Evolutionary conservation across 2,797 vertebrate genomes (phyloP).

Genomic region (Gymnopithys bicolor): DNA sequence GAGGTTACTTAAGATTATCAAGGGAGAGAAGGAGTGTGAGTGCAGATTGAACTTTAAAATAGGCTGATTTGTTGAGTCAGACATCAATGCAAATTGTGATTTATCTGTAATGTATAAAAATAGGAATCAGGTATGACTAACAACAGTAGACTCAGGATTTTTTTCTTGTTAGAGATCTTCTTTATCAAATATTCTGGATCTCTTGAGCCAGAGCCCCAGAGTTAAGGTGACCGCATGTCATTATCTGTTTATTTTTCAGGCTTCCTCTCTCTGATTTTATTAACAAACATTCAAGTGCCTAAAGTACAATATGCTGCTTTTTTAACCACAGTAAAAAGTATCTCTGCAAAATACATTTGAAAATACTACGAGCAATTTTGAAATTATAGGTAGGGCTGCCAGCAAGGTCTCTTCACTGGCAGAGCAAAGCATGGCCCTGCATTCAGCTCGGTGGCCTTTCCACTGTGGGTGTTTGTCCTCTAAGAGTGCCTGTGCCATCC

Average conservation of each 20-base stretch:
- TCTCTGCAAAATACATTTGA: not conserved
- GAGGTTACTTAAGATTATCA: not conserved
- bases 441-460: not conserved
- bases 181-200: not conserved
- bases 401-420: not conserved
- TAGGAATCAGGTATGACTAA: not conserved
- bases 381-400: not conserved
- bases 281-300: constrained; percentile 28
- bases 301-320: not conserved
- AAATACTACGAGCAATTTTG: not conserved
- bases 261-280: constrained; percentile 52
- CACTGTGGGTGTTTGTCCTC: not conserved
- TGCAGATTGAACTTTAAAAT: not conserved
- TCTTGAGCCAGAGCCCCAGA: not conserved
- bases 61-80: not conserved
- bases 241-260: constrained; percentile 28
- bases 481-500: not conserved
- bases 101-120: not conserved
- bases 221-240: constrained; percentile 11
- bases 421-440: not conserved
- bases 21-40: not conserved
- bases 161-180: not conserved
- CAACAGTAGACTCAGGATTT: not conserved
- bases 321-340: not conserved
- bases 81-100: not conserved